Base-by-base conservation (phyloP, 2,113 vertebrate species). In the Pan troglodytes region DNA sequence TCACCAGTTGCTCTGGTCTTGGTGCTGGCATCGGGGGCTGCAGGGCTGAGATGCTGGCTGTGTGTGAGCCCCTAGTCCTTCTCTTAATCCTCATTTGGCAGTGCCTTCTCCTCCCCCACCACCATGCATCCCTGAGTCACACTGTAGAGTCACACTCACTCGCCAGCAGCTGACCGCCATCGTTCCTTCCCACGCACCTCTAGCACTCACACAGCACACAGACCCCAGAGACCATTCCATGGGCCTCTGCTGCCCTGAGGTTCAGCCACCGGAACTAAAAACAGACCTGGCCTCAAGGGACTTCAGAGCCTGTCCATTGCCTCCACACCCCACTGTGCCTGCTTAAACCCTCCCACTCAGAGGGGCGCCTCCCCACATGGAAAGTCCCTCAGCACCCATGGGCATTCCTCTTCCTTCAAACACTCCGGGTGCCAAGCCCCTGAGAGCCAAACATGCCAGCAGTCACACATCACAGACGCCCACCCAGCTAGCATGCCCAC, bases 161-260 rank as follows among this genome's bases (percentile, higher is more conserved):
- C 61, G 48, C 78, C 83, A 67, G 52, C 57, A 73, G 85, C 64
- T 48, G 82, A 64, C 35, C 5, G 6, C 5, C 14, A 43, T 30
- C 30, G 32, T 52, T 38, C 84, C 93, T 93, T 91, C 80, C 79
- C 94, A 95, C 79, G 20, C 20, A 76, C 3, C 57, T 32, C 38
- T 48, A 40, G 38, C 27, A 55, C 22, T 20, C 88, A 32, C 38
- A 23, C 1, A n/a, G 90, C 78, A 55, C 57, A 57, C 68, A 14
- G 6, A 17, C 9, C 14, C 80, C 35, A 55, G n/a, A 43, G 81
- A 96, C 30, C 16, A 70, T 12, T 12, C 52, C 55, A 70, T 11
- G 1, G 11, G 8, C 59, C 68, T 85, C 59, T 70, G 79, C 32
- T 88, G 80, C 35, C 64, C 50, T 78, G 25, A 2, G 6, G 73